Base-by-base conservation (phyloP, 2,797 vertebrate species). In the Etheostoma nigrum region DNA sequence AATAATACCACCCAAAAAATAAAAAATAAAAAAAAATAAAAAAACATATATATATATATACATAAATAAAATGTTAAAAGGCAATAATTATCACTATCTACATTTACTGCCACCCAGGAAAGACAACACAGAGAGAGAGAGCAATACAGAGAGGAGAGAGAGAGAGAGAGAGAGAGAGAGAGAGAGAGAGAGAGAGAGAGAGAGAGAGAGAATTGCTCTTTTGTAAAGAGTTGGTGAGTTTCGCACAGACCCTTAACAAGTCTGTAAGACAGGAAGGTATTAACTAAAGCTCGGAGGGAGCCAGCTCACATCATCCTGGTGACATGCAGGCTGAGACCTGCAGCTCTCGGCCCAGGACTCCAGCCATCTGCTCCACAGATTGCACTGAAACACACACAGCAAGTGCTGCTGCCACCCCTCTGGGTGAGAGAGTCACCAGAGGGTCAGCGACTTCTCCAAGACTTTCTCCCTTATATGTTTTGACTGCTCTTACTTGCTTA, bases 321-420 rank as follows among this genome's bases (percentile, higher is more conserved):
- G 93, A 91, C 91, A 90, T 78, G 83, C 88, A 87, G 88, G 86
- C 87, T 96, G 95, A 96, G 95, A 96, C 95, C 94, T 95, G 95
- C 94, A 88, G 91, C 93, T 95, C 94, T 93, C 91, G 91, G 92
- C 90, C 93, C 94, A 83, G 93, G 95, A 96, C 95, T 95, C 90
- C 89, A 95, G 96, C 97, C 97, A 98, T 98, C 96, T 97, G 96
- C 95, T 96, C 96, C 91, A 93, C 95, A 95, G 92, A 93, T 96
- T 94, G 95, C 93, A 89, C 79, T 84, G 86, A 92, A 92, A 91
- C 91, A 87, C 88, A 91, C 92, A 91, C 93, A 93, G 94, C 93
- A 89, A 96, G 94, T 76, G 79, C 93, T 92, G 93, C 94, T 93
- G 92, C 93, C 93, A 87, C 95, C 92, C 95, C 96, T 95, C 91